Evolutionary conservation across 2,888 invertebrate species (phyloP), one percentile per base, ranked within the genome.

Genomic region (Scaptomyza reducta): DNA sequence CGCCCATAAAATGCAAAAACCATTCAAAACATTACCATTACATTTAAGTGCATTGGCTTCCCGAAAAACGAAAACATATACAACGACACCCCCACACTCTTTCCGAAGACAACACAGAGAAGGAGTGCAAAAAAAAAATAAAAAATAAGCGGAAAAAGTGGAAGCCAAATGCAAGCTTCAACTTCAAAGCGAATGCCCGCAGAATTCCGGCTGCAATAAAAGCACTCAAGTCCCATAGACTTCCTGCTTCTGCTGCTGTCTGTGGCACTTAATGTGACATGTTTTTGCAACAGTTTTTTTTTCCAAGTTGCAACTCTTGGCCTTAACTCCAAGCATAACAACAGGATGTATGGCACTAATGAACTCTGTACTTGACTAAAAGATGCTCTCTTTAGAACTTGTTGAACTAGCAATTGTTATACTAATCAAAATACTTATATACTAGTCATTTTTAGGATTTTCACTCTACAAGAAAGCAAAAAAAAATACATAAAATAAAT

Each of bases 251-350:
- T 16, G 4, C 55, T 66, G 72, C 83, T 65, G 71, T 75, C 76
- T 66, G 65, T 79, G 82, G 82, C 85, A 82, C 82, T 82, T 82
- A 82, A 81, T 82, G 81, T 81, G 82, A 85, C 85, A 82, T 85
- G 82, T 85, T 82, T 82, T 82, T 82, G 82, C 85, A 85, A 81
- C 85, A 81, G 85, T 85, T 82, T 40, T 33, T 40, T 81, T 64
- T 47, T 59, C 14, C 55, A 42, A 42, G 45, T 42, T 41, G 22
- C 54, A 40, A 4, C 33, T 61, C 9, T n/a, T n/a, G 18, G 42
- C 29, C 58, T n/a, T 29, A 51, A 47, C 61, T 55, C 42, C 64
- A 47, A 63, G 56, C 46, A 60, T 46, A 65, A 38, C 59, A 64
- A 64, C 41, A 18, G 47, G 40, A 16, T 16, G 56, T 11, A 14